phyloP scores from a whole-genome alignment of 1,140 invertebrate genomes.

The Ditylenchus dipsaci region DNA sequence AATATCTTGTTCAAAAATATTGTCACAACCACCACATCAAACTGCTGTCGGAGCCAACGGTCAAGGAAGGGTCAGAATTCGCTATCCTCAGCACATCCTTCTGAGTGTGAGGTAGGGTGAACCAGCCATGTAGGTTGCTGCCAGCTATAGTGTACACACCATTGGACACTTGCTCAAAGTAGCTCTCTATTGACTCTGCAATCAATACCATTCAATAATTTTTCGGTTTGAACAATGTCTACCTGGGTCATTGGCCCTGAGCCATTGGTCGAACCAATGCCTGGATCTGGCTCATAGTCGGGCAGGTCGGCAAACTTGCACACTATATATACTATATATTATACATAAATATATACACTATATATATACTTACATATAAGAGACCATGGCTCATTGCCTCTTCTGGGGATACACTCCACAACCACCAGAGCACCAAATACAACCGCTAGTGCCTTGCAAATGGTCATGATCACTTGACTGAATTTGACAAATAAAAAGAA shows the following conservation, averaged over 20 bases:
- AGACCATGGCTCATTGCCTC: constrained; percentile 55
- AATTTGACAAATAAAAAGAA: no score
- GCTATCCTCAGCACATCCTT: constrained; percentile 46
- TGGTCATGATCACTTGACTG: no score
- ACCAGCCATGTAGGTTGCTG: constrained; percentile 51
- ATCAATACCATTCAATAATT: neutral
- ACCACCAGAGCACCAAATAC: neutral
- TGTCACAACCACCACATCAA: no score
- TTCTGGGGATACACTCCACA: constrained; percentile 34
- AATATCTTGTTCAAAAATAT: no score
- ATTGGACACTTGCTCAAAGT: constrained; percentile 49
- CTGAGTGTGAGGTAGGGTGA: constrained; percentile 46
- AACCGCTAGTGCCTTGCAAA: no score
- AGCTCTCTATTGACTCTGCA: constrained; percentile 48
- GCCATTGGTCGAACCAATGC: constrained; percentile 49
- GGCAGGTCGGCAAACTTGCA: constrained; percentile 50
- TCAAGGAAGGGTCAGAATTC: constrained; percentile 22
- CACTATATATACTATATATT: no score
- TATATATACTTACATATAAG: no score
- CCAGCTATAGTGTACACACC: constrained; percentile 51
- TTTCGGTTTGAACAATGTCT: neutral
- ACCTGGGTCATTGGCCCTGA: constrained; percentile 35
- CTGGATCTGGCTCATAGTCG: constrained; percentile 40
- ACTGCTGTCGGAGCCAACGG: constrained; percentile 34
- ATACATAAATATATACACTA: no score